phyloP scores from a whole-genome alignment of 2,888 invertebrate genomes.

The Megalurothrips usitatus region DNA sequence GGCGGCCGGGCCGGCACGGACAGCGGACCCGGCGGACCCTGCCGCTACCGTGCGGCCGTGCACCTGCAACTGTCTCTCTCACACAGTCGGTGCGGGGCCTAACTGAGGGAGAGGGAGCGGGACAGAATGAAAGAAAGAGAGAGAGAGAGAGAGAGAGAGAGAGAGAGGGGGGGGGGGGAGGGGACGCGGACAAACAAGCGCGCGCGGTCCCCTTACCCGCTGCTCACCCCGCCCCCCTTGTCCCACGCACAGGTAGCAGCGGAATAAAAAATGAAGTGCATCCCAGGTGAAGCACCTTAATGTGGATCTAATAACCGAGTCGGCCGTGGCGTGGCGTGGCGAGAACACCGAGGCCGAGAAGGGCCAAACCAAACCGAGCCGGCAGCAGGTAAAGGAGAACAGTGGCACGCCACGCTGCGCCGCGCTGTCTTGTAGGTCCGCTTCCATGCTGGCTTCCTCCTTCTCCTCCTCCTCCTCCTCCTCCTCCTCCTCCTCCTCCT shows the following conservation, averaged over 20 bases:
- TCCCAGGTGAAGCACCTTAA: conserved; percentile 26
- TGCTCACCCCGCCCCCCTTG: neutral
- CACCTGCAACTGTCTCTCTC: too few species aligned
- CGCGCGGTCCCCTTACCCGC: neutral
- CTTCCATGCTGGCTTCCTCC: neutral
- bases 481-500: neutral
- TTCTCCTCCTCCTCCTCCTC: neutral
- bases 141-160: neutral
- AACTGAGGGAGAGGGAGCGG: neutral
- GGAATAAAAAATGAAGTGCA: conserved; percentile 25
- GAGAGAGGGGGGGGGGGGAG: neutral
- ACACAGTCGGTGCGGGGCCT: too few species aligned
- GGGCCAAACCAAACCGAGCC: neutral
- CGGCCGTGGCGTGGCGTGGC: neutral
- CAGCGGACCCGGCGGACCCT: too few species aligned
- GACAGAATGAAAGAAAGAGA: neutral
- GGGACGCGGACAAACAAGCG: too few species aligned
- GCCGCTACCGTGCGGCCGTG: too few species aligned
- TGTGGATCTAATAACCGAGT: conserved; percentile 20
- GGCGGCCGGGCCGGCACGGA: too few species aligned
- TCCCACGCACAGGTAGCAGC: neutral
- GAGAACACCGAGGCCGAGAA: neutral
- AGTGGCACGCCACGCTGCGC: neutral
- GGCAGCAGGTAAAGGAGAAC: conserved; percentile 2
- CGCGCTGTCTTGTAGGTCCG: neutral